Percentiles rank a stretch among this genome's conserved stretches.
These are phyloP conservation scores for Halichoerus grypus DNA, from an alignment of 2,113 vertebrate genomes.

Conservation along the genomic window DNA sequence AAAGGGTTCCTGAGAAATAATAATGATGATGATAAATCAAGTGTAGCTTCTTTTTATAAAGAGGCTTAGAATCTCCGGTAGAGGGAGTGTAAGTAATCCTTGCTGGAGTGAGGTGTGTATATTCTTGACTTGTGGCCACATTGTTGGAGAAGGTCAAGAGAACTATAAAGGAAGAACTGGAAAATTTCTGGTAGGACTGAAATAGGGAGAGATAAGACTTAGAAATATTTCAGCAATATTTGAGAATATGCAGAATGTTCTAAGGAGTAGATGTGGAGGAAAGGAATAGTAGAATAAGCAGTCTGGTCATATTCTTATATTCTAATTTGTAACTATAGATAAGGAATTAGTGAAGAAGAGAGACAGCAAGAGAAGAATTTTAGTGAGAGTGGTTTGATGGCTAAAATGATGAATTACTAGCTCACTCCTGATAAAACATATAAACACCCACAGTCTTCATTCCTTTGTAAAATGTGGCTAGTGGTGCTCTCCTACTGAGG, in stretches of 20 bases:
- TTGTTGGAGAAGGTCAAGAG: not conserved
- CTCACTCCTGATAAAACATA: not conserved
- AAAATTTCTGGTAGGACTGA: not conserved
- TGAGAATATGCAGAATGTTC: not conserved
- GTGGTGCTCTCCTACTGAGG: not conserved
- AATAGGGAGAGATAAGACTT: not conserved
- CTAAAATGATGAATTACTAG: not conserved
- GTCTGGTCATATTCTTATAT: not conserved
- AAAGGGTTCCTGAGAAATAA: slow-evolving; percentile 5
- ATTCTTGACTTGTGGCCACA: not conserved
- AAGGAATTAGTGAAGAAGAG: slow-evolving; percentile 12
- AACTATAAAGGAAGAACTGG: not conserved
- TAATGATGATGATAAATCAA: not conserved
- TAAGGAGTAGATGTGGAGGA: not conserved
- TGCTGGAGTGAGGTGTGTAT: not conserved
- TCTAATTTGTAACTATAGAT: not conserved
- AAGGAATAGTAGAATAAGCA: not conserved
- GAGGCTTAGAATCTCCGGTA: not conserved
- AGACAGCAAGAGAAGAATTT: not conserved
- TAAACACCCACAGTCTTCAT: not conserved
- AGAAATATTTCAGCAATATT: not conserved
- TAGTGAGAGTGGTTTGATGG: not conserved
- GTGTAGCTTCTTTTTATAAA: not conserved
- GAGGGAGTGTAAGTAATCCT: not conserved
- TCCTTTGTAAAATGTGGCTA: slow-evolving; percentile 39